Base-by-base conservation (phyloP, 2,797 vertebrate species). In the Sciurus vulgaris region DNA sequence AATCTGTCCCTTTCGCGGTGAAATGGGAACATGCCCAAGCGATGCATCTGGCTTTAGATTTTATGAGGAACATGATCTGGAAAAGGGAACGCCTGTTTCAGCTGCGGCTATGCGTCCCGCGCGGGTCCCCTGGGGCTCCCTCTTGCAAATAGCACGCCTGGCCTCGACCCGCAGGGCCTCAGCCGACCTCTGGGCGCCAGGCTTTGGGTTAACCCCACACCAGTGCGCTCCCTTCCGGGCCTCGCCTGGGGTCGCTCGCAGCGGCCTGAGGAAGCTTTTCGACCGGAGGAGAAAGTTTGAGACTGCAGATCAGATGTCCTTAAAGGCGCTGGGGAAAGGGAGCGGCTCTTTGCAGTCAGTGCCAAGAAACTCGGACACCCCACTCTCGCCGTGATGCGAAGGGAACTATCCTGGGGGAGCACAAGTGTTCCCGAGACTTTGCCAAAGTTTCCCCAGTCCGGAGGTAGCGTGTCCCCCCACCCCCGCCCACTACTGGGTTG, bases 31-130 rank as follows among this genome's bases (percentile, higher is more conserved):
- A 49, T 95, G 61, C 95, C 94, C 96, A 83, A 97, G 83, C 38
- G 87, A 96, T 78, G 65, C 91, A 96, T 97, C 97, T 96, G 97
- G 96, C 95, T 97, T 97, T 97, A 96, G 96, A 95, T 96, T 97
- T 98, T 97, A 96, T 92, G 93, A 85, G 95, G 93, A 98, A 96
- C 96, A 95, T 76, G 96, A 96, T 97, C 96, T 97, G 92, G 93
- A 93, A 91, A 91, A 83, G 94, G 97, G 90, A 97, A 97, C 96
- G 97, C 93, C 96, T 97, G 93, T 86, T 97, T 95, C 78, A 90
- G 92, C 95, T 74, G 15, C 44, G 69, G 84, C 96, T 94, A 74
- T 85, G 20, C 41, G 87, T 70, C 92, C 82, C 22, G 78, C 51
- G 69, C 56, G 3, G 49, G 59, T 92, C 93, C 74, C 92, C 35